Percentiles rank a stretch among this genome's conserved stretches.
Evolutionary conservation across 2,113 vertebrate species (phyloP).

Genomic region (Planiliza haematocheilus): DNA sequence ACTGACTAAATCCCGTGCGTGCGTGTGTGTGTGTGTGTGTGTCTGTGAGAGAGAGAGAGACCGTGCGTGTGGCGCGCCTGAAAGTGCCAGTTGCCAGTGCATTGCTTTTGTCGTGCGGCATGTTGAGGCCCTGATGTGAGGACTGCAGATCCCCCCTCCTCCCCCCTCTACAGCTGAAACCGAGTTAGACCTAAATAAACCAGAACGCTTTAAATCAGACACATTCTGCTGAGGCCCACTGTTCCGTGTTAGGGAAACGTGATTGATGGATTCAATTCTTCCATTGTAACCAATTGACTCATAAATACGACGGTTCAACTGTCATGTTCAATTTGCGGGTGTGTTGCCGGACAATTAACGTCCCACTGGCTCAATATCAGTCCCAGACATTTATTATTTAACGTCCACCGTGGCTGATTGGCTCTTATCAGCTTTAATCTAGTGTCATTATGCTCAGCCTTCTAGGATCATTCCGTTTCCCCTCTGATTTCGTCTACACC

Average conservation of each 20-base stretch:
- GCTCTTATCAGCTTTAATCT: conserved; percentile 69
- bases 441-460: conserved; percentile 57
- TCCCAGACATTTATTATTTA: conserved; percentile 75
- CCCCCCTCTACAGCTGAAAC: conserved; percentile 19
- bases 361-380: conserved; percentile 65
- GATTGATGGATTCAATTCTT: conserved; percentile 75
- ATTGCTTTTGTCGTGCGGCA: conserved; percentile 71
- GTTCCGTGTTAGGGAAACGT: conserved; percentile 51
- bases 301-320: conserved; percentile 75
- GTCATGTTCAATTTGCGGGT: conserved; percentile 80
- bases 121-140: conserved; percentile 56
- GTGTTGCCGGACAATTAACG: conserved; percentile 77
- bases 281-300: conserved; percentile 78
- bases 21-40: conserved; percentile 10
- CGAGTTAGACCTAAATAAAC: conserved; percentile 32
- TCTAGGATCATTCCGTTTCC: conserved; percentile 25
- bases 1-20: conserved; percentile 63
- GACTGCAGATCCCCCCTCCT: conserved; percentile 56
- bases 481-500: conserved; percentile 18
- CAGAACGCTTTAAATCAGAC: conserved; percentile 37
- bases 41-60: background rate
- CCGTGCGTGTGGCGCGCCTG: conserved; percentile 12
- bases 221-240: conserved; percentile 51
- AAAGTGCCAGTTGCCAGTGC: conserved; percentile 46
- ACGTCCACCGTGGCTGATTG: conserved; percentile 70